These are phyloP conservation scores for Ormyrus rosae DNA, from an alignment of 2,888 invertebrate genomes.

Conservation along the genomic window DNA sequence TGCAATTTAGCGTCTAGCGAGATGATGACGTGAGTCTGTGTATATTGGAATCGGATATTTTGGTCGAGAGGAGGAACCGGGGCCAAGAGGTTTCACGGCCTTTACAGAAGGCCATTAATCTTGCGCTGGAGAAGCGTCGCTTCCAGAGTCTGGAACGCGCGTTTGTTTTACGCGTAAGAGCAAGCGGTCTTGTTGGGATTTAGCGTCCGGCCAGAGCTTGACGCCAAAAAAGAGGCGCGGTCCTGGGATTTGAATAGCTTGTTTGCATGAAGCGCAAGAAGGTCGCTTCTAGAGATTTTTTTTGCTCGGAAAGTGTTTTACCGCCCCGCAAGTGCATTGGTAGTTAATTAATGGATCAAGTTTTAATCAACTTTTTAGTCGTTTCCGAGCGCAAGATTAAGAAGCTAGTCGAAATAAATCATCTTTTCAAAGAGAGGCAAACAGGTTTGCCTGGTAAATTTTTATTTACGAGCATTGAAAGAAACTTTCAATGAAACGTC, in stretches of 20 bases:
- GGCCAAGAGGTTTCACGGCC: conserved; percentile 22
- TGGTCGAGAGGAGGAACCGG: conserved; percentile 1
- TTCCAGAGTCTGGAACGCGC: conserved; percentile 13
- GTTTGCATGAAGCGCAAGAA: conserved; percentile 9
- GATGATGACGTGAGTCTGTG: neutral
- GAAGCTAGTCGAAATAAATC: too few relatives aligned
- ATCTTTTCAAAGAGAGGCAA: too few relatives aligned
- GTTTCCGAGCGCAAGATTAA: too few relatives aligned
- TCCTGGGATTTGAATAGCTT: conserved; percentile 21
- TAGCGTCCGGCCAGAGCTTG: neutral
- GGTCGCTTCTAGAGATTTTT: conserved; percentile 2
- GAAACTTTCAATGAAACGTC: too few relatives aligned
- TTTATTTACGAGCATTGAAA: too few relatives aligned
- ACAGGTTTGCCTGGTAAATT: too few relatives aligned
- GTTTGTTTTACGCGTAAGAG: conserved; percentile 26
- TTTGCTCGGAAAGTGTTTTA: too few relatives aligned
- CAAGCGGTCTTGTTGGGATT: conserved; percentile 4
- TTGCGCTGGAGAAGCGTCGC: conserved; percentile 26
- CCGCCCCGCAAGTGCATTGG: neutral
- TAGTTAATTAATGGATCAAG: too few relatives aligned
- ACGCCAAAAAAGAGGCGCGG: conserved; percentile 13
- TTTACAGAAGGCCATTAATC: conserved; percentile 33
- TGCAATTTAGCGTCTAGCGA: too few relatives aligned
- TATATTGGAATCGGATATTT: conserved; percentile 36
- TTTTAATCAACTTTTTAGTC: too few relatives aligned